These are phyloP conservation scores for Lepus americanus DNA, from an alignment of 2,113 vertebrate genomes.

Conservation along the genomic window DNA sequence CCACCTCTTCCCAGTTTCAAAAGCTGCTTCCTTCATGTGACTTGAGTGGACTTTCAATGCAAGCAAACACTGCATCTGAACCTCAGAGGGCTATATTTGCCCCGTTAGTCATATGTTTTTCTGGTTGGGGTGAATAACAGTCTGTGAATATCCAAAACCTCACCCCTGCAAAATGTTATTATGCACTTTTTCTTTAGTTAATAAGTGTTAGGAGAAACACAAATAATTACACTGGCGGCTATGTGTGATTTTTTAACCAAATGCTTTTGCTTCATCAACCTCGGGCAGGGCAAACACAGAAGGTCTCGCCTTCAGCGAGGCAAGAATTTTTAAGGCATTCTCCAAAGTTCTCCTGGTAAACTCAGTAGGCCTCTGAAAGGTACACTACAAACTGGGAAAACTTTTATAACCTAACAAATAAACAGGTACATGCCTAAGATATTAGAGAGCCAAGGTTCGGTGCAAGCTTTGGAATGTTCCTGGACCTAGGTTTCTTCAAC, in stretches of 20 bases:
- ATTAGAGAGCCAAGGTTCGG: not conserved
- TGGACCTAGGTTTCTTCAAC: not conserved
- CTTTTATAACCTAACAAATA: not conserved
- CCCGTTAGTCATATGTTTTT: constrained; percentile 50
- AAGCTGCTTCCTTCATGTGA: constrained; percentile 29
- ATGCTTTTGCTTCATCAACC: not conserved
- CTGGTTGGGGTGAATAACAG: not conserved
- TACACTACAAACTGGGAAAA: not conserved
- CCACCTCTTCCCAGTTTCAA: not conserved
- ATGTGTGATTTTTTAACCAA: not conserved
- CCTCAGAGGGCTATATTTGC: not conserved
- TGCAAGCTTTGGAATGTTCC: not conserved
- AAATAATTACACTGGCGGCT: not conserved
- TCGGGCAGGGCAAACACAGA: not conserved
- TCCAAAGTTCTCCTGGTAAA: not conserved
- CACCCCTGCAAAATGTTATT: not conserved
- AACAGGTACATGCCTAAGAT: not conserved
- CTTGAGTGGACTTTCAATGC: not conserved
- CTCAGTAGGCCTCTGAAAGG: not conserved
- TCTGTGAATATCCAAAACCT: constrained; percentile 13
- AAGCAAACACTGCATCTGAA: constrained; percentile 28
- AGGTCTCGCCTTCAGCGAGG: not conserved
- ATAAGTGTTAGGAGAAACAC: constrained; percentile 49
- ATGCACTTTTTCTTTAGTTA: constrained; percentile 50
- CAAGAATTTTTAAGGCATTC: not conserved